phyloP scores from a whole-genome alignment of 2,113 vertebrate species.

The Symphodus melops region DNA sequence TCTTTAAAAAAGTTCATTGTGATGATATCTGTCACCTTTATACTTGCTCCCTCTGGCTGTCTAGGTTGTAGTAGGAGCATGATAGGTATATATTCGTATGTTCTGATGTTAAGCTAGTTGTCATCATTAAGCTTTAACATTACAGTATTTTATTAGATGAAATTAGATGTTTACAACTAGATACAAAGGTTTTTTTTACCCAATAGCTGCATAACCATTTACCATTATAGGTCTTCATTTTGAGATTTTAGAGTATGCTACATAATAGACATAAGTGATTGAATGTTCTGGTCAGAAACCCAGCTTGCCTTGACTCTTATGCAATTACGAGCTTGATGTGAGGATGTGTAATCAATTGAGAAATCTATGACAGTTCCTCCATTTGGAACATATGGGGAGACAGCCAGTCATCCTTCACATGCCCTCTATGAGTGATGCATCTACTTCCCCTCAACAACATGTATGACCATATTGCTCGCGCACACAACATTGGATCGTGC shows the following conservation, averaged over 20 bases:
- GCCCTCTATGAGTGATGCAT: conserved; percentile 75
- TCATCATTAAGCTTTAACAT: too few species aligned
- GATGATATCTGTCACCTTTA: too few species aligned
- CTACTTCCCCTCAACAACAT: conserved; percentile 64
- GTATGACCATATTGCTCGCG: conserved; percentile 64
- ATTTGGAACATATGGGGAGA: conserved; percentile 67
- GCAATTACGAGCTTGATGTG: conserved; percentile 65
- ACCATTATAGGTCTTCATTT: conserved; percentile 36
- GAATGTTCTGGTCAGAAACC: conserved; percentile 60
- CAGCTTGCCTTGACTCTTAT: conserved; percentile 59
- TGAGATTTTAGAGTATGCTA: conserved; percentile 54
- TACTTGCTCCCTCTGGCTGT: too few species aligned
- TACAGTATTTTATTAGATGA: too few species aligned
- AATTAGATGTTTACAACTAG: too few species aligned
- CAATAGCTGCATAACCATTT: background rate
- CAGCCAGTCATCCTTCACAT: conserved; percentile 75
- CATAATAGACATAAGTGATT: conserved; percentile 65
- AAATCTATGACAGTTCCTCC: conserved; percentile 74
- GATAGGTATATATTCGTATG: too few species aligned
- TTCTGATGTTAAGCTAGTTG: too few species aligned
- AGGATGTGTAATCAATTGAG: conserved; percentile 76
- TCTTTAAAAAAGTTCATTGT: too few species aligned
- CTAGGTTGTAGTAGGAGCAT: too few species aligned
- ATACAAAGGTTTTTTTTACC: too few species aligned
- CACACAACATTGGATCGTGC: conserved; percentile 61